These are phyloP conservation scores for Mirounga angustirostris DNA, from an alignment of 2,113 vertebrate species.

Conservation along the genomic window DNA sequence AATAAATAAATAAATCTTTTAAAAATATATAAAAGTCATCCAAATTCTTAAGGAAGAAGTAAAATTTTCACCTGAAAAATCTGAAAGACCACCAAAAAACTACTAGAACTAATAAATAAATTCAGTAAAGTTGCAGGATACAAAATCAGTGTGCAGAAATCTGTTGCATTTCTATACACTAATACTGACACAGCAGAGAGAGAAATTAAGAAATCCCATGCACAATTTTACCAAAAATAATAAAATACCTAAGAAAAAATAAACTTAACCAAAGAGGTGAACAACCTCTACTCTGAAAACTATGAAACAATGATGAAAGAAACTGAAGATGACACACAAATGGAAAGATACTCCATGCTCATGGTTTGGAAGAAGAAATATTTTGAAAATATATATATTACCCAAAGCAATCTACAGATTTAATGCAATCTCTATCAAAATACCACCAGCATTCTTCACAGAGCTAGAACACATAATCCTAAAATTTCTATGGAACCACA, in stretches of 20 bases:
- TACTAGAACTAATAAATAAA: too few relatives aligned
- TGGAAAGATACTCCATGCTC: neutral
- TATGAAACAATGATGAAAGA: too few relatives aligned
- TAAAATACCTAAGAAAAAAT: neutral
- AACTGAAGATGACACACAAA: too few relatives aligned
- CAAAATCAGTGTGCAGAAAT: neutral
- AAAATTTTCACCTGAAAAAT: too few relatives aligned
- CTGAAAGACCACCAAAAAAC: too few relatives aligned
- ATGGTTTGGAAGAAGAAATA: neutral
- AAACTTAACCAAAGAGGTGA: neutral
- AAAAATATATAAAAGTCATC: too few relatives aligned
- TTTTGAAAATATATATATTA: neutral
- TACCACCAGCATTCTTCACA: neutral
- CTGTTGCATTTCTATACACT: neutral
- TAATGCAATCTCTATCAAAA: neutral
- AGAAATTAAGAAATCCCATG: neutral
- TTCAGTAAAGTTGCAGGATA: too few relatives aligned
- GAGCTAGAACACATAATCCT: neutral
- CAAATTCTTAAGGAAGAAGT: too few relatives aligned
- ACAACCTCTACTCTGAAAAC: too few relatives aligned
- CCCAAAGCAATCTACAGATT: neutral
- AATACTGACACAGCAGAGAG: neutral
- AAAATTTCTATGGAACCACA: neutral
- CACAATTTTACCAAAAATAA: neutral
- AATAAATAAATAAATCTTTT: too few relatives aligned